Conservation (phyloP, 2,797 vertebrate genomes). For the Aeoliscus strigatus region DNA sequence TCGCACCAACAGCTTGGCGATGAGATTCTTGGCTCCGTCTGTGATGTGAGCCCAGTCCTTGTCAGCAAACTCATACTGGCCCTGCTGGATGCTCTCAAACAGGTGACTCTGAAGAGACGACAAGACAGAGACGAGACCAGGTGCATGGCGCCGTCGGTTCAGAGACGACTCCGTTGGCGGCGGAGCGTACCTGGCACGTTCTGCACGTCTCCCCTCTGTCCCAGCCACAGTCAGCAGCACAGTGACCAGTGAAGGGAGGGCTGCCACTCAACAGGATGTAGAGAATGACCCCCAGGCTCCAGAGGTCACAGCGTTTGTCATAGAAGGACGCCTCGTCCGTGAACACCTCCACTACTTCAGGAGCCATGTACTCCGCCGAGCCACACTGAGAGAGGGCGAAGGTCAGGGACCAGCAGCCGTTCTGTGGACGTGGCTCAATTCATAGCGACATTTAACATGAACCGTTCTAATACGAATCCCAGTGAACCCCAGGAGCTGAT, state of each 20-base stretch:
- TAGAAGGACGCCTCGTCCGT: slow-evolving; percentile 97
- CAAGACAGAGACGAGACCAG: too few species aligned
- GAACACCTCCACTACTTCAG: slow-evolving; percentile 96
- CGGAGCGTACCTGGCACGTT: slow-evolving; percentile 89
- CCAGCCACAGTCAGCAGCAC: slow-evolving; percentile 93
- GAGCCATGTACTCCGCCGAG: slow-evolving; percentile 97
- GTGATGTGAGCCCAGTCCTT: slow-evolving; percentile 96
- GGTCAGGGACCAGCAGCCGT: too few species aligned
- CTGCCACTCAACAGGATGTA: slow-evolving; percentile 96
- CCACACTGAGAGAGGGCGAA: slow-evolving; percentile 78
- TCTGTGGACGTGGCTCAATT: too few species aligned
- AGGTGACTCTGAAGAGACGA: slow-evolving; percentile 91
- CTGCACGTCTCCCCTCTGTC: slow-evolving; percentile 91
- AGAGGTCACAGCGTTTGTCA: slow-evolving; percentile 95
- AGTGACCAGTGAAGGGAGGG: slow-evolving; percentile 93
- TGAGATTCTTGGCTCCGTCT: slow-evolving; percentile 89
- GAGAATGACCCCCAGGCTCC: slow-evolving; percentile 96
- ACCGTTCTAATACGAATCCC: too few species aligned
- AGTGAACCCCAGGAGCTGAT: too few species aligned
- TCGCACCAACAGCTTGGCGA: slow-evolving; percentile 90
- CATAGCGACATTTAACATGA: too few species aligned
- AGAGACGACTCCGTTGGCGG: too few species aligned
- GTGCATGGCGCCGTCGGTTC: too few species aligned
- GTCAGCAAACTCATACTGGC: slow-evolving; percentile 94
- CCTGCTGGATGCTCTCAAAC: slow-evolving; percentile 95